Evolutionary conservation across 2,113 vertebrate species (phyloP).

Genomic region (Turdus rufiventris): DNA sequence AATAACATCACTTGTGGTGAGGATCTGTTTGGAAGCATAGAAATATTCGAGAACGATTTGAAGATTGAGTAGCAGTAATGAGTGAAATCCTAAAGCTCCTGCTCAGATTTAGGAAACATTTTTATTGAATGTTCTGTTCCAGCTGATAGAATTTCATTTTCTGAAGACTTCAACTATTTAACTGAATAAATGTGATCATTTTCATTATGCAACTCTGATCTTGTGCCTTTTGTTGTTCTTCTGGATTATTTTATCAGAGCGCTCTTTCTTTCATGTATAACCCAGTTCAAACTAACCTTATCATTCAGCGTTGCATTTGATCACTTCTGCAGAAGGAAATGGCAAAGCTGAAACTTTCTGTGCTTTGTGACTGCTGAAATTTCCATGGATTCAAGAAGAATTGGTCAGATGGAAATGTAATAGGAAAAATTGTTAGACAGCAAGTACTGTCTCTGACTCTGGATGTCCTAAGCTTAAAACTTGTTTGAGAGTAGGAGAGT

Average conservation of each 20-base stretch:
- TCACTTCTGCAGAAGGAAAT: not conserved
- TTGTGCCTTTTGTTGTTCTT: not conserved
- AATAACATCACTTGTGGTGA: not conserved
- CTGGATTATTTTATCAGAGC: not conserved
- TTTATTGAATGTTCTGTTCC: not conserved
- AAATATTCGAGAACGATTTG: not conserved
- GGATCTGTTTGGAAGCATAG: not conserved
- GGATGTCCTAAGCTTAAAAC: not conserved
- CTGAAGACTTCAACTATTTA: not conserved
- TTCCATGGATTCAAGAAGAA: not conserved
- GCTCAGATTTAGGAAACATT: not conserved
- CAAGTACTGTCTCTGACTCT: not conserved
- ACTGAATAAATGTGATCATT: not conserved
- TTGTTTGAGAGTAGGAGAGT: not conserved
- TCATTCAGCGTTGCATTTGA: not conserved
- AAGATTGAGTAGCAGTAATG: not conserved
- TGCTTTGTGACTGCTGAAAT: not conserved
- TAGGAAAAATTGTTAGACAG: not conserved
- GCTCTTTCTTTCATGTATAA: not conserved
- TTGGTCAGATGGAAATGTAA: not conserved
- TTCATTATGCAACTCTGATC: not conserved
- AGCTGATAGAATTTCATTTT: not conserved
- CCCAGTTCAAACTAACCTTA: not conserved
- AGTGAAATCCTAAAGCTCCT: constrained; percentile 6
- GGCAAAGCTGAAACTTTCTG: not conserved